These are phyloP conservation scores for Megastigmus dorsalis DNA, from an alignment of 2,888 invertebrate species.

Conservation along the genomic window DNA sequence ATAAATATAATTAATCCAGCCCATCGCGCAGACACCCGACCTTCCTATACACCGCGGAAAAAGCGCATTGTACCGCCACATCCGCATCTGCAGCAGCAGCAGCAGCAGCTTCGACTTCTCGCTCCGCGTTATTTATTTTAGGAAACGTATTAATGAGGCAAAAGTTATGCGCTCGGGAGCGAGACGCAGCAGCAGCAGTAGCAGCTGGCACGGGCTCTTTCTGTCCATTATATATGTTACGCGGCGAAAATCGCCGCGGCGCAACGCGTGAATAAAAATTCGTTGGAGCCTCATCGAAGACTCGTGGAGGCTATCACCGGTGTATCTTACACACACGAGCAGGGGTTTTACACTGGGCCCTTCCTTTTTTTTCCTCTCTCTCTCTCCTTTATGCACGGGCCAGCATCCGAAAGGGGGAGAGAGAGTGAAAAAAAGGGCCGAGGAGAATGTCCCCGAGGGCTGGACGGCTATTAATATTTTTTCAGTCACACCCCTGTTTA, in stretches of 20 bases:
- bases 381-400: not conserved
- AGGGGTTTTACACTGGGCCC: slow-evolving; percentile 10
- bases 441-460: slow-evolving; percentile 60
- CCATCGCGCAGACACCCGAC: too few relatives aligned
- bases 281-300: slow-evolving; percentile 23
- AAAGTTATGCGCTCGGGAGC: not conserved
- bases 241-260: slow-evolving; percentile 34
- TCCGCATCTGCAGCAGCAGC: not conserved
- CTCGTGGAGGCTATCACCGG: slow-evolving; percentile 8
- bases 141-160: slow-evolving; percentile 37
- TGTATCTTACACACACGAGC: not conserved
- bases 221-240: not conserved
- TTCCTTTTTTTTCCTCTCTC: slow-evolving; percentile 35
- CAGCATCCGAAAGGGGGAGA: slow-evolving; percentile 20
- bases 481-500: slow-evolving; percentile 70
- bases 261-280: too few relatives aligned
- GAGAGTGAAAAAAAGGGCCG: slow-evolving; percentile 5
- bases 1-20: slow-evolving; percentile 36
- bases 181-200: slow-evolving; percentile 11
- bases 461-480: slow-evolving; percentile 72
- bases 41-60: too few relatives aligned
- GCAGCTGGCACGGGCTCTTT: too few relatives aligned
- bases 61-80: too few relatives aligned
- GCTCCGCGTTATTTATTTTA: slow-evolving; percentile 43
- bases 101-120: not conserved